Percentiles rank a stretch among this genome's conserved stretches.
These are phyloP conservation scores for Nicator chloris DNA, from an alignment of 2,113 vertebrate genomes.

Conservation along the genomic window DNA sequence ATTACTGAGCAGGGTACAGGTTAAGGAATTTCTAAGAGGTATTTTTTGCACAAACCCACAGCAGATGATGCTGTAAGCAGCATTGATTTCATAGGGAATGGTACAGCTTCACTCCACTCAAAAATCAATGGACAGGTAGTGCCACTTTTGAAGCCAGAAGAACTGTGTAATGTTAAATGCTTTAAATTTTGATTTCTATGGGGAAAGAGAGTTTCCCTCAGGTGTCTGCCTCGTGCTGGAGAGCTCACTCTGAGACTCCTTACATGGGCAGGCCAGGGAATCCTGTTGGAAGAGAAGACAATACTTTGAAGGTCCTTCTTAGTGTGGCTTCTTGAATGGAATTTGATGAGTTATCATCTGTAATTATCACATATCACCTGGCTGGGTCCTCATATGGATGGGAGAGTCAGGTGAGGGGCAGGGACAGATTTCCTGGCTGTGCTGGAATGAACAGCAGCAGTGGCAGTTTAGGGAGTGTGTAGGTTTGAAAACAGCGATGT, in stretches of 20 bases:
- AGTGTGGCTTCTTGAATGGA: not conserved
- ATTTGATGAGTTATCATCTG: not conserved
- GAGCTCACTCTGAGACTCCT: not conserved
- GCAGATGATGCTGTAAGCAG: not conserved
- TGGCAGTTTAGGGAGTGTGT: fast-evolving
- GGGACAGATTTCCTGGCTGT: not conserved
- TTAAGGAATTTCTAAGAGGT: not conserved
- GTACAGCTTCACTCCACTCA: not conserved
- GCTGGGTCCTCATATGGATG: not conserved
- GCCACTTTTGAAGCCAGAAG: not conserved
- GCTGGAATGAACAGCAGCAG: not conserved
- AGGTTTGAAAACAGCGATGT: not conserved
- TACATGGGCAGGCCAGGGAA: not conserved
- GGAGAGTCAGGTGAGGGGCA: not conserved
- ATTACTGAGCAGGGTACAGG: not conserved
- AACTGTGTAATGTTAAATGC: not conserved
- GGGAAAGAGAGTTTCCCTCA: not conserved
- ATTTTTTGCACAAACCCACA: not conserved
- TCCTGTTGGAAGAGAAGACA: not conserved
- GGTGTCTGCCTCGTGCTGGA: not conserved
- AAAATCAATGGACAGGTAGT: not conserved
- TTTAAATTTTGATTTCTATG: not conserved
- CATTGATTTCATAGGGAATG: not conserved
- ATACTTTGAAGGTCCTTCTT: not conserved
- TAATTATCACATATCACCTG: too few relatives aligned